phyloP scores from a whole-genome alignment of 2,888 invertebrate species.

The Drosophila recens region DNA sequence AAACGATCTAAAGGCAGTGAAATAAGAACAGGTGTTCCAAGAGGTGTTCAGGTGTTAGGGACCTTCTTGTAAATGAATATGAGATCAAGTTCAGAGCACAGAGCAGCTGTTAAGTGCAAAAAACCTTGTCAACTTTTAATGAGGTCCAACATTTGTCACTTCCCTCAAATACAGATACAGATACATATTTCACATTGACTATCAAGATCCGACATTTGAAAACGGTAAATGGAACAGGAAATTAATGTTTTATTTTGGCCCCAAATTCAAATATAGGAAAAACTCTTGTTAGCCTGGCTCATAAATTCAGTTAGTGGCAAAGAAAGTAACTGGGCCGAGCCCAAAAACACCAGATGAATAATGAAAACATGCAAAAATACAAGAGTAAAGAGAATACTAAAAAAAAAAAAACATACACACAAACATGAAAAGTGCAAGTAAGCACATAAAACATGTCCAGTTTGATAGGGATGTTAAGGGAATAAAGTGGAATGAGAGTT shows the following conservation, averaged over 20 bases:
- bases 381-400: constrained; percentile 9
- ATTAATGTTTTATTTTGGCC: constrained; percentile 40
- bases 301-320: constrained; percentile 25
- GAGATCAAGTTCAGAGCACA: constrained; percentile 43
- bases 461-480: constrained; percentile 9
- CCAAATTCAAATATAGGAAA: constrained; percentile 15
- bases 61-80: constrained; percentile 39
- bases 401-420: constrained; percentile 8
- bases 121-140: constrained; percentile 14
- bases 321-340: constrained; percentile 36
- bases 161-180: not conserved
- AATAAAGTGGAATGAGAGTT: constrained; percentile 1
- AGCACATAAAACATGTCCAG: constrained; percentile 41
- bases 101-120: constrained; percentile 34
- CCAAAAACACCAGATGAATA: constrained; percentile 45
- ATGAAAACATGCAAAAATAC: constrained; percentile 37
- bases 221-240: constrained; percentile 59
- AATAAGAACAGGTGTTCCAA: constrained; percentile 49
- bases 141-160: constrained; percentile 22
- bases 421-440: constrained; percentile 67
- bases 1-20: constrained; percentile 2
- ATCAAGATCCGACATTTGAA: constrained; percentile 7
- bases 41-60: constrained; percentile 18
- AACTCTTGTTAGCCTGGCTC: constrained; percentile 12
- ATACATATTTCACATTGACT: constrained; percentile 12